These are phyloP conservation scores for Drosophila subpulchrella DNA, from an alignment of 1,140 invertebrate species.

Conservation along the genomic window DNA sequence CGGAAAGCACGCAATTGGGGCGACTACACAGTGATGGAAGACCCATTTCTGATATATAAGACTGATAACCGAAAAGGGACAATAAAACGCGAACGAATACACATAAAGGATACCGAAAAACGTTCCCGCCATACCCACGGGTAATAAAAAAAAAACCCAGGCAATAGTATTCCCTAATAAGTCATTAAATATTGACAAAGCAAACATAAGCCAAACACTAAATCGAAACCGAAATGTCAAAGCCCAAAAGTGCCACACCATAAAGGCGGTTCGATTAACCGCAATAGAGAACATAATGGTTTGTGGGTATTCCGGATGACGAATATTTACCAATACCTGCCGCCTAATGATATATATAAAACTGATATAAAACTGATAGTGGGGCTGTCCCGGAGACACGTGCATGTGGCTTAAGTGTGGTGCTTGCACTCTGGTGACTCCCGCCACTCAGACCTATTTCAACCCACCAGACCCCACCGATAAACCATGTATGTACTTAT, in stretches of 20 bases:
- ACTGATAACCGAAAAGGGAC: conserved; percentile 16
- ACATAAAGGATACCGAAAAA: not conserved
- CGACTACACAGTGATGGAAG: not conserved
- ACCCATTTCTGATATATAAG: conserved; percentile 14
- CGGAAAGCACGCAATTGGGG: conserved; percentile 18
- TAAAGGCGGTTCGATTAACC: conserved; percentile 2
- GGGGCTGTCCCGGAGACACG: conserved; percentile 14
- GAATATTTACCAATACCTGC: conserved; percentile 4
- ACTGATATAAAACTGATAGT: conserved; percentile 9
- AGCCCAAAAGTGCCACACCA: not conserved
- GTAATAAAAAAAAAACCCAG: not conserved
- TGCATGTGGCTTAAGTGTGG: not conserved
- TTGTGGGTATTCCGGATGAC: conserved; percentile 13
- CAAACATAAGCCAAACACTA: conserved; percentile 1
- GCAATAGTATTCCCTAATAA: conserved; percentile 31
- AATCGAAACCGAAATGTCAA: conserved; percentile 13
- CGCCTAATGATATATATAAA: not conserved
- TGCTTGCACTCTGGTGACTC: not conserved
- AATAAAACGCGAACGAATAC: not conserved
- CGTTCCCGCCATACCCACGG: not conserved
- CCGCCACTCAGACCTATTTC: not conserved
- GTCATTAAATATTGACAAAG: conserved; percentile 65
- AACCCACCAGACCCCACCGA: conserved; percentile 8
- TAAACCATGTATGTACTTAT: conserved; percentile 21
- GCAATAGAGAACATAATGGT: not conserved